Evolutionary conservation across 2,113 vertebrate species (phyloP), one percentile per base, ranked within the genome.

Genomic region (Girardinichthys multiradiatus): DNA sequence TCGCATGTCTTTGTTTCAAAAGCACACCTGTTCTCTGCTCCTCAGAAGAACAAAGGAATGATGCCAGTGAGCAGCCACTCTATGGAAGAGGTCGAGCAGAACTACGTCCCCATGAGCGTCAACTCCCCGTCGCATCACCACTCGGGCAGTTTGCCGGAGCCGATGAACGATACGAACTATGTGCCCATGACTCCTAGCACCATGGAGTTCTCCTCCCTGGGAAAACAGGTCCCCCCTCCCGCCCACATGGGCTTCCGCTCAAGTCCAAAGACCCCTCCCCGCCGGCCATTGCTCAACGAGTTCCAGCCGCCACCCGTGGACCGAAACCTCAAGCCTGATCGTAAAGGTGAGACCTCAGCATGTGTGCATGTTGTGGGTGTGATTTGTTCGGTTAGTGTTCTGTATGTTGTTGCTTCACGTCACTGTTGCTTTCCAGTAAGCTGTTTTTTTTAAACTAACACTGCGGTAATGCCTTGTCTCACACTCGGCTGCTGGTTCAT

Each of bases 201-300:
- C 0, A 95, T 97, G 93, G 98, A 99, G 91, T 98, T 99, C 92
- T 95, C 97, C 8, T 95, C 96, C 4, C 94, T 99, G 93, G 98
- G 98, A 65, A 99, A 97, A 92, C 98, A 99, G 94, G 98, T 99
- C 10, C 98, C 98, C 70, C 98, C 98, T 59, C 98, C 98, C 8
- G 98, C 97, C 79, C 98, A 99, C 86, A 97, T 99, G 98, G 98
- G 98, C 79, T 99, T 99, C 88, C 94, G 97, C 78, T 97, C 96
- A 74, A 99, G 97, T 84, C 97, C 98, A 64, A 98, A 99, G 90
- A 99, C 98, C 30, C 97, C 98, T 48, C 98, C 98, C 45, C 94
- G 97, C 81, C 95, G 95, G 81, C 95, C 96, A 12, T 93, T 98
- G 80, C 95, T 94, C 70, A 93, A 91, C 31, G 97, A 99, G 72